These are phyloP conservation scores for Charanyca ferruginea DNA, from an alignment of 2,888 invertebrate species.

Conservation along the genomic window DNA sequence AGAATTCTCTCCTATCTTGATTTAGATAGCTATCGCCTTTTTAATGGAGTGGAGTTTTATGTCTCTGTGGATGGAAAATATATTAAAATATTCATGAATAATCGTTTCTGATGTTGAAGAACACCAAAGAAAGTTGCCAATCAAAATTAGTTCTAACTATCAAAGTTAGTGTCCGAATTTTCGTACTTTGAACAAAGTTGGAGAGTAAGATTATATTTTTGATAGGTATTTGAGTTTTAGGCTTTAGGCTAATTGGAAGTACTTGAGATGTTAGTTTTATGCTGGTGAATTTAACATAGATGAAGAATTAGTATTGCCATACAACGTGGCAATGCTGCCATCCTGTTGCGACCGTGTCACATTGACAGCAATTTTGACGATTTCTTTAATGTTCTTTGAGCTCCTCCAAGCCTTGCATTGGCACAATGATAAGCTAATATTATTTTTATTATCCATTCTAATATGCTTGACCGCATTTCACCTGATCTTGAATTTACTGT, in stretches of 20 bases:
- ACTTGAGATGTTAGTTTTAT: constrained; percentile 48
- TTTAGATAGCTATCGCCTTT: constrained; percentile 38
- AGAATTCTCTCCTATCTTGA: constrained; percentile 47
- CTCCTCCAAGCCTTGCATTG: too few species aligned
- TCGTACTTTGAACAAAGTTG: constrained; percentile 37
- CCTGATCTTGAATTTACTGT: too few species aligned
- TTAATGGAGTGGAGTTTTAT: constrained; percentile 45
- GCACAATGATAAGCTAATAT: too few species aligned
- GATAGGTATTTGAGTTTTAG: constrained; percentile 32
- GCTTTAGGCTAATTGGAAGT: constrained; percentile 52
- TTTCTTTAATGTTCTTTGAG: too few species aligned
- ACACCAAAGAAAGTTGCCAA: constrained; percentile 46
- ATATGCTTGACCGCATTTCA: too few species aligned
- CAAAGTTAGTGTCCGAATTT: constrained; percentile 32
- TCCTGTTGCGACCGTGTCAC: too few species aligned
- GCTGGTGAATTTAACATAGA: constrained; percentile 38
- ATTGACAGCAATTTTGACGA: too few species aligned
- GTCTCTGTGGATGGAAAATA: constrained; percentile 35
- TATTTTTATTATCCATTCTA: too few species aligned
- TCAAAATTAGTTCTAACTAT: constrained; percentile 38
- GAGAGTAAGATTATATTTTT: constrained; percentile 45
- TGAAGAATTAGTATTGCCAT: background rate
- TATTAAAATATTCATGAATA: constrained; percentile 54
- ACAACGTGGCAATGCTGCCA: too few species aligned
- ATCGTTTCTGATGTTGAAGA: constrained; percentile 39